Base-by-base conservation (phyloP, 2,888 invertebrate species). In the Masnerella sp. region DNA sequence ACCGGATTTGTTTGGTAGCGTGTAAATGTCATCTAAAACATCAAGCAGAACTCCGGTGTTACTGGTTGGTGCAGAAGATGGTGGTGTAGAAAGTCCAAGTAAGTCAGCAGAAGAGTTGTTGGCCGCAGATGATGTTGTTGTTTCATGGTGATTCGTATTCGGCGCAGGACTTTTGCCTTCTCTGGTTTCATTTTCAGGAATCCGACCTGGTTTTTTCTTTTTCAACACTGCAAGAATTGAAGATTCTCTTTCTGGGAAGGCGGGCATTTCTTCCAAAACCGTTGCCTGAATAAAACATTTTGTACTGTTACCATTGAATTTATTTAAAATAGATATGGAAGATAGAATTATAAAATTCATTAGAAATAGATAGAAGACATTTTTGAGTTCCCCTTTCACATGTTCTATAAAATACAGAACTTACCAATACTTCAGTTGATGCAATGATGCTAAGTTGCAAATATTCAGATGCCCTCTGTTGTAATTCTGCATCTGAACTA, bases 191-290 rank as follows among this genome's bases (percentile, higher is more conserved):
- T 94, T 94, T 88, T 97, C 97, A 56, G 96, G 96, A 76, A 97
- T 95, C 74, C 97, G 92, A 0, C 96, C 97, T 0, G 98, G 98
- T 85, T 98, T 98, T 89, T 98, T 98, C 90, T 99, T 99, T 89
- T 99, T 99, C 82, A 99, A 89, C 77, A 99, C 98, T 54, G 98
- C 97, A 79, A 99, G 89, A 82, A 99, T 98, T 9, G 98, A 98
- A 72, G 98, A 98, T 89, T 98, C 98, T 78, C 99, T 91, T 89
- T 99, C 99, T 2, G 99, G 98, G 89, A 99, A 99, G 52, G 99
- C 98, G 75, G 99, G 99, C 99, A 99, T 99, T 90, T 99, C 99
- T 90, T 99, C 99, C 79, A 99, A 89, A 51, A 99, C 98, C 52
- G 98, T 99, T 17, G 98, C 98, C 91, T 92, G 9, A 12, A 38